These are phyloP conservation scores for Trileptium ribeirensis DNA, from an alignment of 2,888 invertebrate genomes.

Conservation along the genomic window DNA sequence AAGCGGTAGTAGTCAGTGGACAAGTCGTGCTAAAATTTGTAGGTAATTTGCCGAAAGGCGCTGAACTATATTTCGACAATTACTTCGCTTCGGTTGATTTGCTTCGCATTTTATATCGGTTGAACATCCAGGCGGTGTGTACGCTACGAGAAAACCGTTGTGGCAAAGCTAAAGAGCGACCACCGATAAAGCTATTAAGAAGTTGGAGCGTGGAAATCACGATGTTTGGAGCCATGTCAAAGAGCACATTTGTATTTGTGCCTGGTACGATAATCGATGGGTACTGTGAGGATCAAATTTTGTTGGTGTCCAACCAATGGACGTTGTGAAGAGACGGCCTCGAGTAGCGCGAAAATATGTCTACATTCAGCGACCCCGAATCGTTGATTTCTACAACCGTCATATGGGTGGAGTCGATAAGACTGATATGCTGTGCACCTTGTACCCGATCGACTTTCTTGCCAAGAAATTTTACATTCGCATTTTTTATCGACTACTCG, in stretches of 20 bases:
- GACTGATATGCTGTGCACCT: conserved; percentile 43
- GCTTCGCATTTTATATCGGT: neutral
- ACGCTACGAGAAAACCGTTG: neutral
- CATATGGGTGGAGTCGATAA: conserved; percentile 47
- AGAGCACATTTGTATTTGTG: conserved; percentile 35
- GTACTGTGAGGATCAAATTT: conserved; percentile 42
- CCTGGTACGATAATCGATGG: conserved; percentile 42
- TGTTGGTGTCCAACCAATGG: conserved; percentile 37
- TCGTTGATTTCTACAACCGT: conserved; percentile 34
- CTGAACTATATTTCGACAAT: conserved; percentile 3
- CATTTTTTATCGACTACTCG: conserved; percentile 38
- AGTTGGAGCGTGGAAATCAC: neutral
- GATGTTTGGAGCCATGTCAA: neutral
- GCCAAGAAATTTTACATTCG: conserved; percentile 42
- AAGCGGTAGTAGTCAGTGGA: no score
- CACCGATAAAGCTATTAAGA: neutral
- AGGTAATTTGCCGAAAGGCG: neutral
- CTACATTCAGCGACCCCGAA: conserved; percentile 16
- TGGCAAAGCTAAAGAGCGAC: no score
- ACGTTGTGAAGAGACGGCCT: conserved; percentile 39
- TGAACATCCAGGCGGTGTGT: neutral
- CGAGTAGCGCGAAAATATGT: neutral
- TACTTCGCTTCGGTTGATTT: neutral
- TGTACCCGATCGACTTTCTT: conserved; percentile 43
- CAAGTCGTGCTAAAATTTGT: no score